Conservation (phyloP, 2,888 invertebrate genomes). For the Alitta virens region DNA sequence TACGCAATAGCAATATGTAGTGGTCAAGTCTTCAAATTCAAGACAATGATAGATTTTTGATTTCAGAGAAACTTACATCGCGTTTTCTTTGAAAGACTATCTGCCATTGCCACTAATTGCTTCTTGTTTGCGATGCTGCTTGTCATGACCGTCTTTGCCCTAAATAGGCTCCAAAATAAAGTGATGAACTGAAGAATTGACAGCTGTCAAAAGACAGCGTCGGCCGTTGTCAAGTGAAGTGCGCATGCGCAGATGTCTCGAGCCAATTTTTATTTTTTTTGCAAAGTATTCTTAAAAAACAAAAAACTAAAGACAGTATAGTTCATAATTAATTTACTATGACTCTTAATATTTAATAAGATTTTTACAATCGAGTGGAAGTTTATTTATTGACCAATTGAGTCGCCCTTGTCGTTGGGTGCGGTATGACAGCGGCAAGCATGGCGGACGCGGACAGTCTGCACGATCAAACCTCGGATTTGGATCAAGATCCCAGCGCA, state of each 20-base stretch:
- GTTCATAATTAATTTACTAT: too few relatives aligned
- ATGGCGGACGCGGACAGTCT: conserved; percentile 56
- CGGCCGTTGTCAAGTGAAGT: conserved; percentile 7
- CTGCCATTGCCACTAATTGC: conserved; percentile 17
- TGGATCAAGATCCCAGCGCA: conserved; percentile 49
- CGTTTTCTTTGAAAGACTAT: conserved; percentile 16
- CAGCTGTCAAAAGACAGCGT: not conserved
- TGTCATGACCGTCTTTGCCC: not conserved
- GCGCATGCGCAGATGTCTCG: conserved; percentile 10
- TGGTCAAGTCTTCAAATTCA: too few relatives aligned
- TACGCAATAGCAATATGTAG: too few relatives aligned
- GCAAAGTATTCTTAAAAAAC: too few relatives aligned
- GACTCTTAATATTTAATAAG: too few relatives aligned
- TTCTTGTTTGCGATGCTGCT: conserved; percentile 11
- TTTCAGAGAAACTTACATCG: conserved; percentile 12
- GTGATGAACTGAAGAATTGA: not conserved
- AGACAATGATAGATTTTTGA: too few relatives aligned
- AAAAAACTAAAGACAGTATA: too few relatives aligned
- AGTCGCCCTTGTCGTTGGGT: too few relatives aligned
- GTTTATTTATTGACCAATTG: too few relatives aligned
- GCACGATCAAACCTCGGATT: conserved; percentile 51
- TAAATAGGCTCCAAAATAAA: too few relatives aligned
- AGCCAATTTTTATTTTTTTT: not conserved
- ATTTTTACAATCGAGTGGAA: too few relatives aligned
- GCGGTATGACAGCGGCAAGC: conserved; percentile 26